Conservation (phyloP, 2,113 vertebrate species). For the Catagonus wagneri region DNA sequence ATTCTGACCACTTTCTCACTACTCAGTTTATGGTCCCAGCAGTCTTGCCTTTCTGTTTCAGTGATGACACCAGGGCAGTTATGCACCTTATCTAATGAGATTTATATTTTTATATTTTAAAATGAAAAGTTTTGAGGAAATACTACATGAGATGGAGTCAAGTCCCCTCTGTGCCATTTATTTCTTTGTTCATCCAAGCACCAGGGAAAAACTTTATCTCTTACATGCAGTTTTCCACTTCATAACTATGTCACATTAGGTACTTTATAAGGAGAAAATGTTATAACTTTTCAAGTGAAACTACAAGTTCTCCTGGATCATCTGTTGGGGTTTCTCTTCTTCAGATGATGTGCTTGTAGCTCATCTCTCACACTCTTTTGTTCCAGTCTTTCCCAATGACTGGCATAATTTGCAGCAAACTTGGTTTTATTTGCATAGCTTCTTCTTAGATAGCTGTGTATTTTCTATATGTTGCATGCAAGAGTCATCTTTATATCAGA, state of each 20-base stretch:
- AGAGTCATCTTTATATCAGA: constrained; percentile 8
- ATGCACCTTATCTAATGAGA: not conserved
- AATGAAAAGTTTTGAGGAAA: constrained; percentile 41
- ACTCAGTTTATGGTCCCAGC: not conserved
- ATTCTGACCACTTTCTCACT: not conserved
- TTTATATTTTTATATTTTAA: not conserved
- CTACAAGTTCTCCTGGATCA: not conserved
- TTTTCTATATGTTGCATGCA: constrained; percentile 18
- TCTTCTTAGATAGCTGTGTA: not conserved
- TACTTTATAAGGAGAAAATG: not conserved
- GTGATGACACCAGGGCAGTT: not conserved
- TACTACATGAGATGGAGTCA: not conserved
- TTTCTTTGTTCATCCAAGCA: constrained; percentile 1
- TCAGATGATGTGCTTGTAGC: not conserved
- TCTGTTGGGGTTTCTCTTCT: not conserved
- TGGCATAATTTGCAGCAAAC: not conserved
- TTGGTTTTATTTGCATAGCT: constrained; percentile 28
- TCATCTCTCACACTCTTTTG: not conserved
- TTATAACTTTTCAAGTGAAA: not conserved
- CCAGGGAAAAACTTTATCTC: not conserved
- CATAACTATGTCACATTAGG: not conserved
- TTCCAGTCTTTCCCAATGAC: not conserved
- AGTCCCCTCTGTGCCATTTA: not conserved
- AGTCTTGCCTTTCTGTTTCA: not conserved
- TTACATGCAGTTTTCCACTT: constrained; percentile 19